A percentile compares a stretch with the other conserved stretches of the same genome.
phyloP scores from a whole-genome alignment of 1,140 invertebrate genomes.

The Drosophila hydei region DNA sequence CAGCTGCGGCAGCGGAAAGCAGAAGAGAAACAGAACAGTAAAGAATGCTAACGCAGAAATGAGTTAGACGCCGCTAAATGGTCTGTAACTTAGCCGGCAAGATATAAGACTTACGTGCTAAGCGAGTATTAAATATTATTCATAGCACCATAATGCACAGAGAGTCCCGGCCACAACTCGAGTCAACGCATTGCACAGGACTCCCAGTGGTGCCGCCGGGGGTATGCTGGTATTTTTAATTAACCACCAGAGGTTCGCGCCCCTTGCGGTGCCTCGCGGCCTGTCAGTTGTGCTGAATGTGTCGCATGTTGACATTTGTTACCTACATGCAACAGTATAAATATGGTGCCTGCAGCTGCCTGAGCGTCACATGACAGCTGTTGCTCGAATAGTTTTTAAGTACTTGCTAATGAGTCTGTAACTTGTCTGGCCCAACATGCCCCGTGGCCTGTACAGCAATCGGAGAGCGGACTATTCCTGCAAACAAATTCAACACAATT shows the following conservation, averaged over 20 bases:
- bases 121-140: conserved; percentile 65
- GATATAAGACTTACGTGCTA: conserved; percentile 37
- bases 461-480: not conserved
- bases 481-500: not conserved
- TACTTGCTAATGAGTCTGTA: conserved; percentile 75
- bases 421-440: conserved; percentile 22
- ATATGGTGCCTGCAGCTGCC: conserved; percentile 28
- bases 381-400: conserved; percentile 78
- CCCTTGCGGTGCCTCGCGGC: conserved; percentile 33
- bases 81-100: conserved; percentile 35
- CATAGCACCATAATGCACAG: conserved; percentile 20
- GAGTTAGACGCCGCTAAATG: conserved; percentile 52
- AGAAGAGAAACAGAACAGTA: not conserved
- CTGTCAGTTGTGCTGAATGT: conserved; percentile 69
- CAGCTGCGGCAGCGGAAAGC: conserved; percentile 6
- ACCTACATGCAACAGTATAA: conserved; percentile 68
- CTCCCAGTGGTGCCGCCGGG: not conserved
- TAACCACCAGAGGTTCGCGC: conserved; percentile 64
- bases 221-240: conserved; percentile 61
- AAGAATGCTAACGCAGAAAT: conserved; percentile 24
- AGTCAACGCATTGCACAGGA: conserved; percentile 36
- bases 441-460: conserved; percentile 12
- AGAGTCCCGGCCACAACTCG: conserved; percentile 11
- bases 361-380: conserved; percentile 65
- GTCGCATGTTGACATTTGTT: conserved; percentile 76